Conservation (phyloP, 2,888 invertebrate species). For the Muscina levida region DNA sequence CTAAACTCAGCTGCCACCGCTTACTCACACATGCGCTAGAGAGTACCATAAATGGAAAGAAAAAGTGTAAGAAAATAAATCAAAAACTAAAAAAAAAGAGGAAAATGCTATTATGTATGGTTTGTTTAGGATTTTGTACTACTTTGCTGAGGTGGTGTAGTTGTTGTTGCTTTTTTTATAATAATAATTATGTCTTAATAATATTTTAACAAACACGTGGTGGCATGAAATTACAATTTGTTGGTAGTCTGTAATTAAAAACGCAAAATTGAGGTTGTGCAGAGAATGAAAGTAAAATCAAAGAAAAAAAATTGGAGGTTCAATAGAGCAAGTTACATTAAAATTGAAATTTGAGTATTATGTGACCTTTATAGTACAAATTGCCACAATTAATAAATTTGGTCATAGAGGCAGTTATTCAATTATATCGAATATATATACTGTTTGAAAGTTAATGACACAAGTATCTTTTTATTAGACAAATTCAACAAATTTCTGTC, state of each 20-base stretch:
- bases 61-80: constrained; percentile 17
- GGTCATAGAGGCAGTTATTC: too few relatives aligned
- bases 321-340: too few relatives aligned
- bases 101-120: constrained; percentile 18
- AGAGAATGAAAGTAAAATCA: constrained; percentile 8
- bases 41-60: constrained; percentile 15
- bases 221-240: constrained; percentile 50
- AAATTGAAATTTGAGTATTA: too few relatives aligned
- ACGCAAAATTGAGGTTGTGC: not conserved
- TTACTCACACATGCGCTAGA: constrained; percentile 14
- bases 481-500: too few relatives aligned
- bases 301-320: too few relatives aligned
- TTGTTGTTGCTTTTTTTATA: constrained; percentile 9
- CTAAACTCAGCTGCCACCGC: too few relatives aligned
- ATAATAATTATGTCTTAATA: constrained; percentile 31
- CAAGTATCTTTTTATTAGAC: too few relatives aligned
- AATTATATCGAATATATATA: too few relatives aligned
- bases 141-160: not conserved
- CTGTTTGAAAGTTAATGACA: too few relatives aligned
- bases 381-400: too few relatives aligned
- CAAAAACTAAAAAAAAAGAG: not conserved
- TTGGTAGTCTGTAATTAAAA: constrained; percentile 5
- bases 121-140: not conserved
- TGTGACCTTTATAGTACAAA: too few relatives aligned
- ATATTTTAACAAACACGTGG: constrained; percentile 52